phyloP scores from a whole-genome alignment of 1,140 invertebrate genomes.

The Drepana arcuata region DNA sequence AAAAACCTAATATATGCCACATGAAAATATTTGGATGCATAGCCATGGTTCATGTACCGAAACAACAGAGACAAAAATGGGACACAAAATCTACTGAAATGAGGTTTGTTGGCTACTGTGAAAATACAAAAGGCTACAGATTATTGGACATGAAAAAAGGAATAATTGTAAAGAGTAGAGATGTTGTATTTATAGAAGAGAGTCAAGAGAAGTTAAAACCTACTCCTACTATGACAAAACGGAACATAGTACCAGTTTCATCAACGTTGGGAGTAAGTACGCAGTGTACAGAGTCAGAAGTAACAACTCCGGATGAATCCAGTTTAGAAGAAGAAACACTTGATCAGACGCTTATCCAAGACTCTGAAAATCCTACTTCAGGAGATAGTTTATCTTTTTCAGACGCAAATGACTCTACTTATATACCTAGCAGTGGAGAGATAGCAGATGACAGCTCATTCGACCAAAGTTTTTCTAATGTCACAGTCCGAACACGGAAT shows the following conservation, averaged over 20 bases:
- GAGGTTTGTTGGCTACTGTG: conserved; percentile 31
- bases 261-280: not conserved
- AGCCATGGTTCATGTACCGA: conserved; percentile 2
- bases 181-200: conserved; percentile 1
- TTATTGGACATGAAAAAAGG: conserved; percentile 6
- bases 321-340: not conserved
- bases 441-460: too few species aligned
- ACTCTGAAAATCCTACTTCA: not conserved
- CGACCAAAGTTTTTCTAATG: not conserved
- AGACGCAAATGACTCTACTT: too few species aligned
- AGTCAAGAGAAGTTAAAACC: too few species aligned
- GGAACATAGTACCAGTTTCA: not conserved
- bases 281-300: not conserved
- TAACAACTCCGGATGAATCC: not conserved
- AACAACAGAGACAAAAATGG: conserved; percentile 2
- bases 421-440: too few species aligned
- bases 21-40: conserved; percentile 1
- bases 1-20: not conserved
- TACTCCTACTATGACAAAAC: not conserved
- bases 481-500: not conserved
- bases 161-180: conserved; percentile 1
- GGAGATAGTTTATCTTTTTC: too few species aligned
- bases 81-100: conserved; percentile 5
- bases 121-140: conserved; percentile 27
- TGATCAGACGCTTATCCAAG: not conserved